Percentiles rank a stretch among this genome's conserved stretches.
Conservation (phyloP, 2,888 invertebrate species). For the Troides aeacus region DNA sequence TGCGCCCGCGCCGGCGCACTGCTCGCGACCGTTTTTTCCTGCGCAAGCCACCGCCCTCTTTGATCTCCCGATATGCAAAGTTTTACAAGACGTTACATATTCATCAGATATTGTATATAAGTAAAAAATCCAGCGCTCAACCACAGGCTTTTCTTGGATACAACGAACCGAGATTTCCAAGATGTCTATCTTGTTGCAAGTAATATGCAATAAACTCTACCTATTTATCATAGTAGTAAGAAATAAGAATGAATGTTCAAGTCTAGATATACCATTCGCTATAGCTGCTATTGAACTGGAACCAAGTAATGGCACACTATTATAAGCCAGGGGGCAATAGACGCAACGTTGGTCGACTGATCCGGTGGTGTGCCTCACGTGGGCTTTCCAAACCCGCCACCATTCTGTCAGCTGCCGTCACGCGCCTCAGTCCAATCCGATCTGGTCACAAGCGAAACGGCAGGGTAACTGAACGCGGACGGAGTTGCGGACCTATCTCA, state of each 20-base stretch:
- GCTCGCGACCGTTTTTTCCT: constrained; percentile 28
- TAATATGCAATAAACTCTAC: no score
- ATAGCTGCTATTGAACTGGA: no score
- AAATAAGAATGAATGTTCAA: no score
- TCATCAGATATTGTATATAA: constrained; percentile 35
- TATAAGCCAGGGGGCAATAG: no score
- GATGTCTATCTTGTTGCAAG: no score
- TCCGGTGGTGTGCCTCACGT: no score
- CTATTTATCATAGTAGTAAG: no score
- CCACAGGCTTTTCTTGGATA: neutral
- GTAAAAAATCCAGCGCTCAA: neutral
- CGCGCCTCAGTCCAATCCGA: constrained; percentile 55
- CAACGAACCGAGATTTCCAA: no score
- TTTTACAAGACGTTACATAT: constrained; percentile 56
- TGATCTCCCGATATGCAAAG: constrained; percentile 72
- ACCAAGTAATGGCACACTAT: no score
- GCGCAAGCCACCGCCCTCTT: constrained; percentile 59
- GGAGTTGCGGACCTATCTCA: constrained; percentile 75
- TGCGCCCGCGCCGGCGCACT: constrained; percentile 59
- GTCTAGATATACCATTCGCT: no score
- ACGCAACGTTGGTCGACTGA: no score
- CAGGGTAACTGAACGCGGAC: constrained; percentile 50
- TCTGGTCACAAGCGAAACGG: constrained; percentile 49
- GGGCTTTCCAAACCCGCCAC: no score
- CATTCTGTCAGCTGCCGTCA: constrained; percentile 22